phyloP scores from a whole-genome alignment of 2,888 invertebrate species.

The Drosophila nr. medialis region DNA sequence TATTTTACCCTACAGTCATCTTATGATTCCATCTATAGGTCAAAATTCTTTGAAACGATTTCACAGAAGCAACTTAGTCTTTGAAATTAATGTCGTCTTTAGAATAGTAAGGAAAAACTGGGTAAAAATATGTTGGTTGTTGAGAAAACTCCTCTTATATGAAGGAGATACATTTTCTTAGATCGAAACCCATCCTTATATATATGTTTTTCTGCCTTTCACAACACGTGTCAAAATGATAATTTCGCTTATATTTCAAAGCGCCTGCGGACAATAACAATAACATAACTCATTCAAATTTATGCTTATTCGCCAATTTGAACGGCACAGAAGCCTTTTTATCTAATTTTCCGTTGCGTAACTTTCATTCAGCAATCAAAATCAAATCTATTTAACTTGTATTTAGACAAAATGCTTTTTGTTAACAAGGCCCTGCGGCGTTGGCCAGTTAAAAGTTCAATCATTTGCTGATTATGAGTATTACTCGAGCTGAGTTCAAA shows the following conservation, averaged over 20 bases:
- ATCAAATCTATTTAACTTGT: slow-evolving; percentile 28
- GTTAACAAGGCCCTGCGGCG: slow-evolving; percentile 34
- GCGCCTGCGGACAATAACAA: background rate
- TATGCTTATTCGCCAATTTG: slow-evolving; percentile 1
- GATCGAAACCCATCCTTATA: background rate
- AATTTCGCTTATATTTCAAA: background rate
- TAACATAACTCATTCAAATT: slow-evolving; percentile 1
- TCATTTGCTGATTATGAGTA: slow-evolving; percentile 32
- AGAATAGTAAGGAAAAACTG: background rate
- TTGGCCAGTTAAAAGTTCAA: slow-evolving; percentile 51
- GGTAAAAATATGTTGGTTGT: background rate
- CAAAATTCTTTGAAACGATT: background rate
- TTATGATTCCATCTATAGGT: background rate
- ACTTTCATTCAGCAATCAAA: slow-evolving; percentile 33
- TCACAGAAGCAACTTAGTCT: background rate
- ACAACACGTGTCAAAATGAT: background rate
- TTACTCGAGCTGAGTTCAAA: slow-evolving; percentile 32
- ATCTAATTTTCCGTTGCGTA: slow-evolving; percentile 15
- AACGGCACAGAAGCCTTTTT: slow-evolving; percentile 17
- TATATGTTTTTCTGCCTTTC: background rate
- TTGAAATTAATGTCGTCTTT: background rate
- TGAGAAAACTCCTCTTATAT: background rate
- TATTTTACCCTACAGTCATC: background rate
- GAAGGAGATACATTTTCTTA: background rate
- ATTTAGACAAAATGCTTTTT: slow-evolving; percentile 35